Evolutionary conservation across 37 sponge, comb jelly and placozoan genomes (phyloP).

Genomic region (Dysidea cf. avara): DNA sequence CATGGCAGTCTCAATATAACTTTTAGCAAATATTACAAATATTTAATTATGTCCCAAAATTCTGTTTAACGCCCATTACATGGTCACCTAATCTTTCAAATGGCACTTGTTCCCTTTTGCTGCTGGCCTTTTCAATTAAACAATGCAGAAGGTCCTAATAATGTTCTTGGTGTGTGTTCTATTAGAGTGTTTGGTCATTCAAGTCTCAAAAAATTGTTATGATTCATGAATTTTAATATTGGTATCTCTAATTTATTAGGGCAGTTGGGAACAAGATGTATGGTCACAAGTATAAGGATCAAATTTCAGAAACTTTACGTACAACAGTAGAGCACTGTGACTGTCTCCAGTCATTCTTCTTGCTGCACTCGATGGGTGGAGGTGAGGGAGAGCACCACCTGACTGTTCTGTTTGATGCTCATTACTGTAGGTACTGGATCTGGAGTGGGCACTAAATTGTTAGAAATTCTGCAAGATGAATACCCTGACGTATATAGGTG

Average conservation of each 20-base stretch:
- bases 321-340: constrained; percentile 87
- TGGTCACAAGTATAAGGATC: constrained; percentile 73
- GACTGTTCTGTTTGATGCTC: constrained; percentile 2
- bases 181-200: too few species aligned
- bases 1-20: too few species aligned
- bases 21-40: too few species aligned
- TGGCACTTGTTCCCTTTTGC: too few species aligned
- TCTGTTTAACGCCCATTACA: too few species aligned
- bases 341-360: constrained; percentile 94
- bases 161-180: too few species aligned
- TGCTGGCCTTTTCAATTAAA: too few species aligned
- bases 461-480: constrained; percentile 82
- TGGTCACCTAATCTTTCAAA: too few species aligned
- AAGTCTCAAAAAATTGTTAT: too few species aligned
- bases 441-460: constrained; percentile 85
- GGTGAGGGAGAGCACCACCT: constrained; percentile 56
- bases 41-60: too few species aligned
- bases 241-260: constrained; percentile 38
- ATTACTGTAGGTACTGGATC: constrained; percentile 93
- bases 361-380: constrained; percentile 98
- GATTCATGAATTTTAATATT: too few species aligned
- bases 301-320: constrained; percentile 79
- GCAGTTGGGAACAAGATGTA: constrained; percentile 91
- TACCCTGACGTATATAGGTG: constrained; percentile 89
- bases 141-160: too few species aligned